phyloP scores from a whole-genome alignment of 1,140 invertebrate genomes.

The Drosophila mayri region DNA sequence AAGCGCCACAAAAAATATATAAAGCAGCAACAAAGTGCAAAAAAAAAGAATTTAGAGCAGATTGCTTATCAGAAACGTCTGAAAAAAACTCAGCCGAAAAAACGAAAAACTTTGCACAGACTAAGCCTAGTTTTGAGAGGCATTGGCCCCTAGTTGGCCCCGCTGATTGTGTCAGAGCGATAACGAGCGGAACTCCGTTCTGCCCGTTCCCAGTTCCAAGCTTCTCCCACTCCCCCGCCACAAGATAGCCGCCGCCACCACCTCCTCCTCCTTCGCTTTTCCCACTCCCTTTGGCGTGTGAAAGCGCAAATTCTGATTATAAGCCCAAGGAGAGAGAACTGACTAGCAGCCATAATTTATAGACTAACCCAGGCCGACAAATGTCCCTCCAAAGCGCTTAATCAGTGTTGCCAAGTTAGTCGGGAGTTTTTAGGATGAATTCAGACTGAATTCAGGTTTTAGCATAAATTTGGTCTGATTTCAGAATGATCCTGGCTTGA shows the following conservation, averaged over 20 bases:
- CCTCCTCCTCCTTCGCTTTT: neutral
- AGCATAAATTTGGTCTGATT: too few species aligned
- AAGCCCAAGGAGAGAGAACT: conserved; percentile 56
- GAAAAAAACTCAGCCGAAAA: conserved; percentile 14
- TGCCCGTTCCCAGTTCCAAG: conserved; percentile 18
- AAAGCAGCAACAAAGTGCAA: conserved; percentile 27
- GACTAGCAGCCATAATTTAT: conserved; percentile 74
- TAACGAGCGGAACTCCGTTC: conserved; percentile 67
- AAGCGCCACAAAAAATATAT: conserved; percentile 55
- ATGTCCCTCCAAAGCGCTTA: conserved; percentile 37
- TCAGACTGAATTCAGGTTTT: neutral
- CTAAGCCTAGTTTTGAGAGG: conserved; percentile 65
- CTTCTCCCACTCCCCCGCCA: conserved; percentile 9
- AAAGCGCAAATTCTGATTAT: conserved; percentile 81
- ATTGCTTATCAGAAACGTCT: conserved; percentile 64
- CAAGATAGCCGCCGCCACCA: neutral
- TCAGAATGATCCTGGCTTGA: too few species aligned
- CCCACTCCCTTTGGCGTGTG: conserved; percentile 61
- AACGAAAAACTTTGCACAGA: conserved; percentile 41
- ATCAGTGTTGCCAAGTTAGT: conserved; percentile 15
- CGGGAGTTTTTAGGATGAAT: too few species aligned
- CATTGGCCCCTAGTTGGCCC: conserved; percentile 57
- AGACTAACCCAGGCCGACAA: conserved; percentile 58
- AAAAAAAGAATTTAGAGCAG: conserved; percentile 72
- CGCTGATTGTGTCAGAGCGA: conserved; percentile 72